Evolutionary conservation across 2,797 vertebrate species (phyloP), one percentile per base, ranked within the genome.

Genomic region (Aphelocoma californica): DNA sequence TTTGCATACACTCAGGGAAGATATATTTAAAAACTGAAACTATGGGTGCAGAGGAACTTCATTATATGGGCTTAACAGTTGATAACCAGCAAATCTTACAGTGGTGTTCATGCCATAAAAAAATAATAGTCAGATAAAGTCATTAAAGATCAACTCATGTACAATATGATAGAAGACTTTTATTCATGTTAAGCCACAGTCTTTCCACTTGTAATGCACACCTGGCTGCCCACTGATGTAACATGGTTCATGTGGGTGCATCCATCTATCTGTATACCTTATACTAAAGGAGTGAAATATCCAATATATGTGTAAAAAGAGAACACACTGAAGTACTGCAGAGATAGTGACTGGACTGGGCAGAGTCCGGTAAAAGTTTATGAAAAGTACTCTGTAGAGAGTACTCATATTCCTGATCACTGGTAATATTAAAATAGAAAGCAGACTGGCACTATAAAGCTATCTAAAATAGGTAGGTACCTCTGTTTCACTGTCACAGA

Each of bases 231-330:
- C 16, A 7, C 3, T 40, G 34, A 47, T 14, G 4, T 38, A 73
- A 74, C 3, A 1, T 3, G 8, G 25, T 17, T 65, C 34, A 2
- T 8, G 10, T 19, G 45, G 31, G 20, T 64, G 12, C 48, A 51
- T 54, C 38, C 3, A 0, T 56, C 42, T 74, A 6, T 18, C 38
- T 58, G 9, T 45, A 19, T 7, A 19, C 9, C 20, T 1, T n/a
- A 13, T 45, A 36, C n/a, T 71, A 61, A 42, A 66, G 29, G 24
- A 71, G 10, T 32, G 36, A 85, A 53, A 40, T 57, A 3, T 66
- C 47, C 72, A 34, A 58, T 47, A 31, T 4, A 6, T n/a, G 38
- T 51, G 4, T 32, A 51, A 54, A 71, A 86, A 92, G 10, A 69
- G 7, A 90, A 57, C 25, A 32, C 3, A 19, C 8, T 72, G 65